Conservation (phyloP, 2,888 invertebrate genomes). For the Chirona hameri region DNA sequence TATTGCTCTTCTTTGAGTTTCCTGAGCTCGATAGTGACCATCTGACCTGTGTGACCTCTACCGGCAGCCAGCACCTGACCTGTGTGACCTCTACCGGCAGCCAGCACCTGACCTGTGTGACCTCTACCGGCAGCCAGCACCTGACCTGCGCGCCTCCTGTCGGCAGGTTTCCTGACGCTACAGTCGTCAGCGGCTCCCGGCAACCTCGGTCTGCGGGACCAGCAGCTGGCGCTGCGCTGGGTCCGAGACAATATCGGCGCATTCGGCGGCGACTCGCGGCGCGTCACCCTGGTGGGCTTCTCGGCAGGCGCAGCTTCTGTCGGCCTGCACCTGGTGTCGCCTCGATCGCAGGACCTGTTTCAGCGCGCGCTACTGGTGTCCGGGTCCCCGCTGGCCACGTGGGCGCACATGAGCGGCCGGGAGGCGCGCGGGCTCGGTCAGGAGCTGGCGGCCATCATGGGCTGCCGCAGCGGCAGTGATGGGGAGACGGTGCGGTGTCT, state of each 20-base stretch:
- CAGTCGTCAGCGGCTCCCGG: slow-evolving; percentile 61
- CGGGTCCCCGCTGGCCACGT: slow-evolving; percentile 44
- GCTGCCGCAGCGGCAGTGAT: slow-evolving; percentile 33
- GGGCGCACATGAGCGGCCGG: slow-evolving; percentile 39
- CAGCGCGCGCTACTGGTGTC: slow-evolving; percentile 43
- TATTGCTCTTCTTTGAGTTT: no score
- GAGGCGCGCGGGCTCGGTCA: neutral
- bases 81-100: slow-evolving; percentile 55
- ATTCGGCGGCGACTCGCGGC: slow-evolving; percentile 75
- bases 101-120: slow-evolving; percentile 48
- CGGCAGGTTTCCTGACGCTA: slow-evolving; percentile 52
- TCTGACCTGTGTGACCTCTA: slow-evolving; percentile 51
- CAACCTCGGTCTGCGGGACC: slow-evolving; percentile 81
- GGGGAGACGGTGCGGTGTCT: slow-evolving; percentile 33
- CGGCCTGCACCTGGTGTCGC: slow-evolving; percentile 62
- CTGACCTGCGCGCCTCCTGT: slow-evolving; percentile 54
- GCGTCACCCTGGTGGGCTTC: slow-evolving; percentile 78
- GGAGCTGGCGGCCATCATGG: slow-evolving; percentile 33
- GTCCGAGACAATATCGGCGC: slow-evolving; percentile 67
- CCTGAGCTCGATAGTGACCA: no score
- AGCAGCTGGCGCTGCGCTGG: slow-evolving; percentile 73
- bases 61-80: slow-evolving; percentile 46
- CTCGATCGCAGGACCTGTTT: slow-evolving; percentile 58
- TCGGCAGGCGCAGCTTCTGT: slow-evolving; percentile 71
- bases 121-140: slow-evolving; percentile 50